A percentile compares a stretch with the other conserved stretches of the same genome.
These are phyloP conservation scores for Ascidia mentula DNA, from an alignment of 23 tunicate species.

Conservation along the genomic window DNA sequence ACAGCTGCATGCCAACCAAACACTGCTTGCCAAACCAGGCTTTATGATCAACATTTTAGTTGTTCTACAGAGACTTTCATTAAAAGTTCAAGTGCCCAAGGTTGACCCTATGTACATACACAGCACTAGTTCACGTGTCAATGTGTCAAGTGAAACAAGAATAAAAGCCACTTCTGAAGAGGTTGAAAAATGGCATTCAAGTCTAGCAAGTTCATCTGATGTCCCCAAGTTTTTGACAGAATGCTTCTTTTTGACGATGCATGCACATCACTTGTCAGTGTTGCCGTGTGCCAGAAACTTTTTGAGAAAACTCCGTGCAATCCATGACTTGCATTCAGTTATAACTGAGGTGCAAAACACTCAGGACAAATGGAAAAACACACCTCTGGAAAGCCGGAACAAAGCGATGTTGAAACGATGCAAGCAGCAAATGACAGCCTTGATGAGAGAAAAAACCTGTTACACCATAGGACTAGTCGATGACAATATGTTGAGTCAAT, in stretches of 20 bases:
- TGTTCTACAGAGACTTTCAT: slow-evolving; percentile 54
- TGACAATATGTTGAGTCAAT: slow-evolving; percentile 45
- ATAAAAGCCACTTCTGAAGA: slow-evolving; percentile 55
- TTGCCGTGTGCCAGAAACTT: slow-evolving; percentile 49
- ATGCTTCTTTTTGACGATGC: slow-evolving; percentile 81
- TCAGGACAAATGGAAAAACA: slow-evolving; percentile 56
- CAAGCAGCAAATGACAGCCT: slow-evolving; percentile 46
- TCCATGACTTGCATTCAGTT: slow-evolving; percentile 48
- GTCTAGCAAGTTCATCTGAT: not conserved
- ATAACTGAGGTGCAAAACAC: slow-evolving; percentile 45
- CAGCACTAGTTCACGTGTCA: slow-evolving; percentile 23
- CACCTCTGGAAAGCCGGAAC: slow-evolving; percentile 59
- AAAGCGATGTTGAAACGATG: slow-evolving; percentile 49
- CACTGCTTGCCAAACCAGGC: slow-evolving; percentile 45
- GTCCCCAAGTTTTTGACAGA: slow-evolving; percentile 69
- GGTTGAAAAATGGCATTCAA: slow-evolving; percentile 14
- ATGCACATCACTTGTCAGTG: slow-evolving; percentile 77
- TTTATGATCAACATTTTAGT: slow-evolving; percentile 73
- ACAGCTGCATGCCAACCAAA: slow-evolving; percentile 44
- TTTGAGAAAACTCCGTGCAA: slow-evolving; percentile 28
- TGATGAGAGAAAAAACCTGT: slow-evolving; percentile 40
- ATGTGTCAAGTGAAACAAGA: slow-evolving; percentile 45
- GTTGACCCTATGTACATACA: slow-evolving; percentile 62
- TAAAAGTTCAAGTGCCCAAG: slow-evolving; percentile 63
- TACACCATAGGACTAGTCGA: slow-evolving; percentile 52